Percentiles rank a stretch among this genome's conserved stretches.
These are phyloP conservation scores for Drosophila yakuba DNA, from an alignment of 1,140 invertebrate genomes.

Conservation along the genomic window DNA sequence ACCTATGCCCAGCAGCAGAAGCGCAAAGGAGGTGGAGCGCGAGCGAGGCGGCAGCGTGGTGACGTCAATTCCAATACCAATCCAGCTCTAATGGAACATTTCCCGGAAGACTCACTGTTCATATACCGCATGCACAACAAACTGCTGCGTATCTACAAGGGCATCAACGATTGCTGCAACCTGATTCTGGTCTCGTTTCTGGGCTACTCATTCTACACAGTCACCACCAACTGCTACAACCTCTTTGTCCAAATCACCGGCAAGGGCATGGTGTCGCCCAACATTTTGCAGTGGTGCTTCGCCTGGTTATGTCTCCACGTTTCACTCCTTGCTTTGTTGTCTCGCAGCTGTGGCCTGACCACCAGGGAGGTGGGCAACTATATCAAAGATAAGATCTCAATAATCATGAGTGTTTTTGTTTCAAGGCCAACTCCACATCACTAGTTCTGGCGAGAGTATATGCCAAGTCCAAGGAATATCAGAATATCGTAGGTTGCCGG, in stretches of 20 bases:
- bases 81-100: conserved; percentile 56
- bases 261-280: conserved; percentile 55
- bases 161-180: conserved; percentile 78
- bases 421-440: conserved; percentile 74
- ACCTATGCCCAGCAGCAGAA: conserved; percentile 61
- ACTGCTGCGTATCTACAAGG: conserved; percentile 72
- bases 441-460: conserved; percentile 78
- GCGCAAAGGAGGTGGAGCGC: conserved; percentile 2
- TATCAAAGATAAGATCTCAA: neutral
- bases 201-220: conserved; percentile 83
- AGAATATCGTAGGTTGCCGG: conserved; percentile 69
- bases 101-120: conserved; percentile 76
- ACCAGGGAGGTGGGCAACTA: conserved; percentile 62
- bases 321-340: conserved; percentile 63
- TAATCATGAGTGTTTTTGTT: conserved; percentile 28
- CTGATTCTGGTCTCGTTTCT: conserved; percentile 77
- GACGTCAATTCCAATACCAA: conserved; percentile 14
- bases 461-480: conserved; percentile 73
- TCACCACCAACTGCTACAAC: conserved; percentile 82
- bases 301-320: conserved; percentile 71
- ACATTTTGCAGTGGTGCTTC: conserved; percentile 74
- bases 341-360: conserved; percentile 68
- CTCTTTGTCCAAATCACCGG: conserved; percentile 80
- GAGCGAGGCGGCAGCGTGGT: conserved; percentile 1
- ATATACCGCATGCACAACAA: conserved; percentile 81